Percentiles rank a stretch among this genome's conserved stretches.
Evolutionary conservation across 2,113 vertebrate genomes (phyloP).

Genomic region (Circaetus gallicus): DNA sequence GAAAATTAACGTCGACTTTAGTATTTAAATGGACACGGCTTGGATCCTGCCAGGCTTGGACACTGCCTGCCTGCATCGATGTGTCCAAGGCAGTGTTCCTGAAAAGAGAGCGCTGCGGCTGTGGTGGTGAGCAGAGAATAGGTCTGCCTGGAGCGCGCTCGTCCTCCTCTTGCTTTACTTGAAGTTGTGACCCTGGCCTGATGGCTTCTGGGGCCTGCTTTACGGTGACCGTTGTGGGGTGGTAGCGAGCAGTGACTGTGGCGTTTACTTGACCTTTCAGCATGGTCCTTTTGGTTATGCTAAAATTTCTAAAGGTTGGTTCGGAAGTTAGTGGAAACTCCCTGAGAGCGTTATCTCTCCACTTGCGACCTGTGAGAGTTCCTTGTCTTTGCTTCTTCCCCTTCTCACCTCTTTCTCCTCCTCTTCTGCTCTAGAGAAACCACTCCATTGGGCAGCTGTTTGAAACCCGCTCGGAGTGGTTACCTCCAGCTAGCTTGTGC

Average conservation of each 20-base stretch:
- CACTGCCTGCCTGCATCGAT: not conserved
- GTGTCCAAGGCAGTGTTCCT: not conserved
- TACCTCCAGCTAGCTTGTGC: not conserved
- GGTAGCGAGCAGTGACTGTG: not conserved
- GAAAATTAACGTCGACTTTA: not conserved
- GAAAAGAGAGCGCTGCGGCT: rapidly evolving
- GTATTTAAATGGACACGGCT: not conserved
- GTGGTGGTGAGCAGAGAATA: not conserved
- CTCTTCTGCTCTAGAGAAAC: not conserved
- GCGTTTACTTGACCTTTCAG: not conserved
- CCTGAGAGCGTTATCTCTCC: not conserved
- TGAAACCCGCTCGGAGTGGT: not conserved
- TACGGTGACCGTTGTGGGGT: rapidly evolving
- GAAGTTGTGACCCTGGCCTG: not conserved
- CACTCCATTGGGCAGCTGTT: not conserved
- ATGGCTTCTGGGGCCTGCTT: not conserved
- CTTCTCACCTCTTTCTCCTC: not conserved
- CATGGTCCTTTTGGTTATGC: rapidly evolving
- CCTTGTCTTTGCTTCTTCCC: slow-evolving; percentile 3
- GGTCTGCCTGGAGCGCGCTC: not conserved
- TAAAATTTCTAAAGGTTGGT: not conserved
- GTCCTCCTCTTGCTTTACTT: not conserved
- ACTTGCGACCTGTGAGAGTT: rapidly evolving
- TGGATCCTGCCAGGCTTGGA: not conserved
- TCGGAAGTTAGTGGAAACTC: not conserved